Percentiles rank a stretch among this genome's conserved stretches.
phyloP scores from a whole-genome alignment of 2,797 vertebrate genomes.

The Vireo griseus region DNA sequence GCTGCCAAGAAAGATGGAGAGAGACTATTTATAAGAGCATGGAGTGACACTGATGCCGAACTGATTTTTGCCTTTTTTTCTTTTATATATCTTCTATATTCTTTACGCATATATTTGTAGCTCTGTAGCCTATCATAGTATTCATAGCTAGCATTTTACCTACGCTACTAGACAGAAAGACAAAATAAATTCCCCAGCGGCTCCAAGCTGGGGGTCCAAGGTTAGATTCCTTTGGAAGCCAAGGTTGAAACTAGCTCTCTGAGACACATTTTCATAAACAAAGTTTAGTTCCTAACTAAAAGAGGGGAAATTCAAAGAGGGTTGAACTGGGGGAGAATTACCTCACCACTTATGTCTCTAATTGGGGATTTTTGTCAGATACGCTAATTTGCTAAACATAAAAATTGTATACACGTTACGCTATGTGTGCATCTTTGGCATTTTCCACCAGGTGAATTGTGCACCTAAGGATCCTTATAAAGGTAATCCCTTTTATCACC shows the following conservation, averaged over 20 bases:
- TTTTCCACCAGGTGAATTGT: background rate
- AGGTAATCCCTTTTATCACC: background rate
- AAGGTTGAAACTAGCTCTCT: rapidly evolving
- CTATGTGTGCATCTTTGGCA: rapidly evolving
- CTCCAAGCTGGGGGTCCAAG: background rate
- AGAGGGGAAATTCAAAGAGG: background rate
- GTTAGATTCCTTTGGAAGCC: background rate
- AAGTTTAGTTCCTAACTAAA: background rate
- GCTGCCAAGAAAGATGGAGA: background rate
- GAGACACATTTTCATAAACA: background rate
- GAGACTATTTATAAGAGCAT: background rate
- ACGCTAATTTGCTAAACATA: background rate
- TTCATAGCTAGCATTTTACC: background rate
- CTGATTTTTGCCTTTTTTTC: background rate
- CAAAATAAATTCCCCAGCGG: background rate
- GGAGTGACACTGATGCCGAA: background rate
- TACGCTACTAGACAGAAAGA: background rate
- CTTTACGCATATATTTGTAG: background rate
- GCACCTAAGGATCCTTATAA: background rate
- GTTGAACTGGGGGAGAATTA: background rate
- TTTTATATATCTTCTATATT: background rate
- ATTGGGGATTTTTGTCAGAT: background rate
- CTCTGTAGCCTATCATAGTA: background rate
- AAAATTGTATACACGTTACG: background rate
- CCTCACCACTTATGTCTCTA: background rate